Conservation (phyloP, 1,140 invertebrate genomes). For the Zaprionus ghesquierei region DNA sequence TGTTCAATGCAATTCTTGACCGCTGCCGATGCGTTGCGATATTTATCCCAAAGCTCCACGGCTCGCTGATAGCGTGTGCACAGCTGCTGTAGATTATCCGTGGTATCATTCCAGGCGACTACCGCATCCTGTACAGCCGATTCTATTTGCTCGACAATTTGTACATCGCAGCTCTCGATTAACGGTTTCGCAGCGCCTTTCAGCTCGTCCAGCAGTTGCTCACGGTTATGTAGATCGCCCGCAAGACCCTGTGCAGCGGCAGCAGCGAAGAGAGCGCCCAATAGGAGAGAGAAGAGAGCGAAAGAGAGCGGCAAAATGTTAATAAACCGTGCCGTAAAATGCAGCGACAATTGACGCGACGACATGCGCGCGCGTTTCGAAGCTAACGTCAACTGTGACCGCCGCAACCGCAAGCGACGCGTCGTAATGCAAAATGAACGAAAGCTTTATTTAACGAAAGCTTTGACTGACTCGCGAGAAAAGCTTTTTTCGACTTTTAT, state of each 20-base stretch:
- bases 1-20: conserved; percentile 88
- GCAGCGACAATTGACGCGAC: conserved; percentile 14
- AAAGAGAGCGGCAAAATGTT: conserved; percentile 8
- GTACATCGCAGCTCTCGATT: conserved; percentile 86
- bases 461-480: not conserved
- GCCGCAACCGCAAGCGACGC: conserved; percentile 23
- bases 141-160: conserved; percentile 87
- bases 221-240: conserved; percentile 86
- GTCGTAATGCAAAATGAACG: conserved; percentile 22
- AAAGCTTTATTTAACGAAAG: conserved; percentile 15
- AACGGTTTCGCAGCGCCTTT: conserved; percentile 87
- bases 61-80: conserved; percentile 90
- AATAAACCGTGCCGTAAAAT: conserved; percentile 1
- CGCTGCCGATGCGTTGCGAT: conserved; percentile 89
- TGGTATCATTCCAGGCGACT: conserved; percentile 89
- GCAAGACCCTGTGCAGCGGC: conserved; percentile 84
- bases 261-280: not conserved
- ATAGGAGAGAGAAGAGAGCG: not conserved
- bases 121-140: conserved; percentile 89
- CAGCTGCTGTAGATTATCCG: conserved; percentile 87
- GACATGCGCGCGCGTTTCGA: conserved; percentile 62
- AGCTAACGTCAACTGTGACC: conserved; percentile 61
- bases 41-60: conserved; percentile 89
- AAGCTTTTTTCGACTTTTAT: not conserved
- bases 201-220: conserved; percentile 88